Percentiles rank a stretch among this genome's conserved stretches.
Conservation (phyloP, 2,797 vertebrate species). For the Peromyscus eremicus region DNA sequence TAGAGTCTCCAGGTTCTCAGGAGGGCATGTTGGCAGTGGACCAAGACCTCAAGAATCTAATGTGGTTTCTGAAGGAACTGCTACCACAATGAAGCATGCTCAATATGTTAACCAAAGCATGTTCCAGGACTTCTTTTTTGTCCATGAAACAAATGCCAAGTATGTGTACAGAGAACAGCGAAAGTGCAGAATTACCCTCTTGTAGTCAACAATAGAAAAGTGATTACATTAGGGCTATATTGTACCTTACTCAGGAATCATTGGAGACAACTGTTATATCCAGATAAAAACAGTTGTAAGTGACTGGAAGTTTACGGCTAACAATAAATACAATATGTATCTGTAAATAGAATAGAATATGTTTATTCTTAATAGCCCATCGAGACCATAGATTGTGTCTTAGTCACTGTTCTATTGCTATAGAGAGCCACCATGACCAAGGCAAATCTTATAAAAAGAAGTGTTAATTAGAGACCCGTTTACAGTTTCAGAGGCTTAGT, state of each 20-base stretch:
- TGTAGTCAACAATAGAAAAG: not conserved
- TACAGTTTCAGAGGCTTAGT: not conserved
- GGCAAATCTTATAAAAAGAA: not conserved
- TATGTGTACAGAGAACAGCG: conserved; percentile 18
- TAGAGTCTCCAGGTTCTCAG: not conserved
- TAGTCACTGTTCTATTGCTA: not conserved
- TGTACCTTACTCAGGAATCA: not conserved
- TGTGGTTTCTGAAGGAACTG: not conserved
- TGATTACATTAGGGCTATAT: not conserved
- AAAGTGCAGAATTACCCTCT: conserved; percentile 6
- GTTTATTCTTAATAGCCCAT: not conserved
- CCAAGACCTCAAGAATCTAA: not conserved
- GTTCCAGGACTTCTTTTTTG: not conserved
- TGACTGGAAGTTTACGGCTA: not conserved
- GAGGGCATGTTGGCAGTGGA: fast-evolving
- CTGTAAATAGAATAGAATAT: not conserved
- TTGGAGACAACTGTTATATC: not conserved
- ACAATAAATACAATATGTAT: not conserved
- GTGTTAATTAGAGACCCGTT: not conserved
- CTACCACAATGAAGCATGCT: not conserved
- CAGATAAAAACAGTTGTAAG: not conserved
- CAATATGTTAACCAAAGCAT: not conserved
- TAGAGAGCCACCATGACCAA: not conserved
- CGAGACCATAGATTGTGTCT: not conserved
- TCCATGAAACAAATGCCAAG: not conserved